These are phyloP conservation scores for Sicus ferrugineus DNA, from an alignment of 2,888 invertebrate species.

Conservation along the genomic window DNA sequence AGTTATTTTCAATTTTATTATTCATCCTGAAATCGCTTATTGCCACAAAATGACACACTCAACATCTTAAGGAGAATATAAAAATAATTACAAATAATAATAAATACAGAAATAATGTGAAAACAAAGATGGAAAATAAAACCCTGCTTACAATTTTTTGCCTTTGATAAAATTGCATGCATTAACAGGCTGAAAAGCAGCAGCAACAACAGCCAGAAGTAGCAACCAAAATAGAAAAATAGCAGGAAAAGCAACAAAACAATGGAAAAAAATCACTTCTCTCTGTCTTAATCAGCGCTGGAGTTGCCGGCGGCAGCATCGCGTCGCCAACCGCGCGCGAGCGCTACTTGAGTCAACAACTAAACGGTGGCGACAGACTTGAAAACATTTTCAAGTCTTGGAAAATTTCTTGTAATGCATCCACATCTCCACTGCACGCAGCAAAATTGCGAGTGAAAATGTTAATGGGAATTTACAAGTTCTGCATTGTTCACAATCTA, in stretches of 20 bases:
- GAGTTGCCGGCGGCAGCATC: not conserved
- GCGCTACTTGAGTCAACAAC: conserved; percentile 14
- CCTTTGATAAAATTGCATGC: not conserved
- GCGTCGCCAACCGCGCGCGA: not conserved
- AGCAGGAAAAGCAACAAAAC: not conserved
- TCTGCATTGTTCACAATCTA: too few species aligned
- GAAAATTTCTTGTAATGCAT: too few species aligned
- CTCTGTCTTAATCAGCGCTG: not conserved
- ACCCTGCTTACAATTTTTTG: not conserved
- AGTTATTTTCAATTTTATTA: too few species aligned
- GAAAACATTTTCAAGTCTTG: too few species aligned
- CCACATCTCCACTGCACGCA: too few species aligned
- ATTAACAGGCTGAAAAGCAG: not conserved
- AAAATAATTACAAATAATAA: not conserved
- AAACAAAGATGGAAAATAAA: too few species aligned
- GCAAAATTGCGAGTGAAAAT: too few species aligned
- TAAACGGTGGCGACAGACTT: not conserved
- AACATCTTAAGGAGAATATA: too few species aligned
- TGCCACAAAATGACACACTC: too few species aligned
- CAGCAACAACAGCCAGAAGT: not conserved
- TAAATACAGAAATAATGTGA: too few species aligned
- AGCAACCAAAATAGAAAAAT: not conserved
- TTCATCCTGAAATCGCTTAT: too few species aligned
- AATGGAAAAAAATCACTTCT: not conserved
- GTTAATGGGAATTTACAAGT: too few species aligned